phyloP scores from a whole-genome alignment of 2,113 vertebrate genomes.

The Pavo muticus region DNA sequence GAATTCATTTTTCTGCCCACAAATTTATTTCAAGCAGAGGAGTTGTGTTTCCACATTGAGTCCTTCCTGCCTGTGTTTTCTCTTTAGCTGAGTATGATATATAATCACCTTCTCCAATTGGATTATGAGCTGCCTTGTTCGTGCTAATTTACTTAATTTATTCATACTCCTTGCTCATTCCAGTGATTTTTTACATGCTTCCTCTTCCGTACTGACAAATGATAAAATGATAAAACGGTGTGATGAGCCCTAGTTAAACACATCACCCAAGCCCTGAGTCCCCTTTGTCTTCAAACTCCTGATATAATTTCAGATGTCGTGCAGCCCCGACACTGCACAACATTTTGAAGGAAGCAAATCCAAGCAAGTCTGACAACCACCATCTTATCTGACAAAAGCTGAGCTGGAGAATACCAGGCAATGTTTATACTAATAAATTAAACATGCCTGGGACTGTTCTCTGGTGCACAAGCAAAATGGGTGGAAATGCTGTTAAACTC shows the following conservation, averaged over 20 bases:
- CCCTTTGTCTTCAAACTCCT: slow-evolving; percentile 31
- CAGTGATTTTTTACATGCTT: slow-evolving; percentile 55
- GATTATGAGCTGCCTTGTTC: slow-evolving; percentile 61
- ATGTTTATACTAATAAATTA: slow-evolving; percentile 29
- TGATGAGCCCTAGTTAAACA: background rate
- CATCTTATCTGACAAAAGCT: slow-evolving; percentile 10
- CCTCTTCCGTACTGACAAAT: background rate
- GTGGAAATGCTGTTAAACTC: background rate
- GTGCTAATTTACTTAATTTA: slow-evolving; percentile 67
- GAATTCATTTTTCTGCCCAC: slow-evolving; percentile 29
- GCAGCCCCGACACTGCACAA: slow-evolving; percentile 15
- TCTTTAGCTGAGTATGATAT: slow-evolving; percentile 43
- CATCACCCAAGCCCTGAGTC: background rate
- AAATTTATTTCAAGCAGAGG: slow-evolving; percentile 33
- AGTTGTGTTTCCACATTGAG: background rate
- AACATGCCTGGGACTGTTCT: background rate
- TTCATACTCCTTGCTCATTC: slow-evolving; percentile 53
- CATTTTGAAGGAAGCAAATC: slow-evolving; percentile 25
- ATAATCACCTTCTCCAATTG: slow-evolving; percentile 35
- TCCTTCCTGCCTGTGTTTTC: slow-evolving; percentile 39
- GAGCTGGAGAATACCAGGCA: background rate
- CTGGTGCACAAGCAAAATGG: background rate
- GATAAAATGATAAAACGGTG: background rate
- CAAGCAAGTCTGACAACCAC: slow-evolving; percentile 8
- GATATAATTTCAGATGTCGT: background rate